Percentiles rank a stretch among this genome's conserved stretches.
Evolutionary conservation across 2,888 invertebrate species (phyloP).

Genomic region (Ectemnius cavifrons): DNA sequence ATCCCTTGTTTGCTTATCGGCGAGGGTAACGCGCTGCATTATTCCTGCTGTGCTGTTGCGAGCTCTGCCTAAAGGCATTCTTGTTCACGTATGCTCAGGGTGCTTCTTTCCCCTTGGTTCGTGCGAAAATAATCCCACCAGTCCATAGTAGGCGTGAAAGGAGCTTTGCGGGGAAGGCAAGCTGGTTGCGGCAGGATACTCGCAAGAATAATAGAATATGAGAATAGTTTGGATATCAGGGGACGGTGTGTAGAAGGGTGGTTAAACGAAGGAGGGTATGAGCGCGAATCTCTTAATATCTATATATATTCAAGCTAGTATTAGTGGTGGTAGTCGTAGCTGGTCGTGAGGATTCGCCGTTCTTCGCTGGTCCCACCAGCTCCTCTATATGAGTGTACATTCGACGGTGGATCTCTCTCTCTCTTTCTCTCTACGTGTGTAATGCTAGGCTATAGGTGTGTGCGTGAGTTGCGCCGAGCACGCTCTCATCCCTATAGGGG

Average conservation of each 20-base stretch:
- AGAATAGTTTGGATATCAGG: conserved; percentile 5
- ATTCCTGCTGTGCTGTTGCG: too few relatives aligned
- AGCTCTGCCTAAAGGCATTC: too few relatives aligned
- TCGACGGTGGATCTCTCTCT: too few relatives aligned
- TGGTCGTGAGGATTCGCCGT: conserved; percentile 29
- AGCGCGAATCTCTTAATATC: not conserved
- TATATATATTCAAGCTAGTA: not conserved
- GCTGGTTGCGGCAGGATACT: not conserved
- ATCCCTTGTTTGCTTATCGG: conserved; percentile 3
- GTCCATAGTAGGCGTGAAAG: too few relatives aligned
- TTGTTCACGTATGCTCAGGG: too few relatives aligned
- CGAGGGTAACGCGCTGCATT: too few relatives aligned
- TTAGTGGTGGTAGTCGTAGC: conserved; percentile 3
- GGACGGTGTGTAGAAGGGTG: not conserved
- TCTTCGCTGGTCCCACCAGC: conserved; percentile 14
- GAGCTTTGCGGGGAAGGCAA: too few relatives aligned
- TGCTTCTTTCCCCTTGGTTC: too few relatives aligned
- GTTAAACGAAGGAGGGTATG: not conserved
- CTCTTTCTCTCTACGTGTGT: too few relatives aligned
- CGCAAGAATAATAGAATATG: conserved; percentile 3
- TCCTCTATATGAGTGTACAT: too few relatives aligned
- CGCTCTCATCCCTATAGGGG: conserved; percentile 19
- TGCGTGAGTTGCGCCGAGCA: conserved; percentile 27
- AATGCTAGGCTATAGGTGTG: conserved; percentile 11
- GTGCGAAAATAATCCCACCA: too few relatives aligned